Percentiles rank a stretch among this genome's conserved stretches.
These are phyloP conservation scores for Myrmophylax atrothorax DNA, from an alignment of 2,113 vertebrate species.

Conservation along the genomic window DNA sequence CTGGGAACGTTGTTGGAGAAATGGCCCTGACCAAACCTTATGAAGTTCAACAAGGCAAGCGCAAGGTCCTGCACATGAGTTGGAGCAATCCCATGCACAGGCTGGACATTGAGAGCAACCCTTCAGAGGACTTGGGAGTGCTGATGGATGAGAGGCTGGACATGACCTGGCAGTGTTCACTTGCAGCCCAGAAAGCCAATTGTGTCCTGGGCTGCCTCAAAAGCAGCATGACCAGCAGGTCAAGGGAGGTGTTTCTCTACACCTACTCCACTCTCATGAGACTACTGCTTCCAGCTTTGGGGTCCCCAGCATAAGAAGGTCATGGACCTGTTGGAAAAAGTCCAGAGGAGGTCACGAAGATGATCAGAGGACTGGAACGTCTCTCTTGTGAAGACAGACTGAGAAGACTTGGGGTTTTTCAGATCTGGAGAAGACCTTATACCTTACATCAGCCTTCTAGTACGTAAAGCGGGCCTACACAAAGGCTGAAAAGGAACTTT, in stretches of 20 bases:
- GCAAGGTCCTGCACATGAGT: background rate
- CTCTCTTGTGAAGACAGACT: background rate
- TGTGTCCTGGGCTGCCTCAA: background rate
- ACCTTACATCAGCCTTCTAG: background rate
- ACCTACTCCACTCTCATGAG: background rate
- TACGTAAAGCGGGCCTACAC: background rate
- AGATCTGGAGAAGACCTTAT: background rate
- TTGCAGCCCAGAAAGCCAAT: background rate
- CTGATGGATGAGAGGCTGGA: background rate
- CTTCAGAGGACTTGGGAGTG: background rate
- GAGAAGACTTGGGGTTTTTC: background rate
- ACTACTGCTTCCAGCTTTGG: background rate
- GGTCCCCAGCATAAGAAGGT: no score
- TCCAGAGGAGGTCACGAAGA: background rate
- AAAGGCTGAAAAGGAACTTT: background rate
- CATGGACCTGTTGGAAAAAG: background rate
- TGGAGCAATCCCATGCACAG: background rate
- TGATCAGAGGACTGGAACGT: background rate
- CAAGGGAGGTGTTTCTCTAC: accelerated
- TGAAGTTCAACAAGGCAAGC: background rate
- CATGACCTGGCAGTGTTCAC: background rate
- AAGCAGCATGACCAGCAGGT: accelerated
- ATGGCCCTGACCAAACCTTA: background rate
- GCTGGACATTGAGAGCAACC: background rate
- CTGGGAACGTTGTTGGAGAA: background rate